phyloP scores from a whole-genome alignment of 2,113 vertebrate species.

The Pitta sordida region DNA sequence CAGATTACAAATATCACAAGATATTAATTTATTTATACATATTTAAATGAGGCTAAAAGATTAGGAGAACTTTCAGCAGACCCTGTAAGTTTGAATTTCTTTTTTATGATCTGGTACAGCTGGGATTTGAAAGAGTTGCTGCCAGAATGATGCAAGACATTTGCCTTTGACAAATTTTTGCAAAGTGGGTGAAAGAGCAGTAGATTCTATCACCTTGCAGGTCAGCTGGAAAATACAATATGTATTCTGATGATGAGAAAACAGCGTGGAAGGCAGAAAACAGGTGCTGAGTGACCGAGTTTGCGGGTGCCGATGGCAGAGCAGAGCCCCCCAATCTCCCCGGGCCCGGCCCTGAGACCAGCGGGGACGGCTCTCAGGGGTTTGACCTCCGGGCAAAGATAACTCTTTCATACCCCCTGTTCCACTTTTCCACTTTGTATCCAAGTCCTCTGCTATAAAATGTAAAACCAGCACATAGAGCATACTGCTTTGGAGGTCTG shows the following conservation, averaged over 20 bases:
- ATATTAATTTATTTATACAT: slow-evolving; percentile 61
- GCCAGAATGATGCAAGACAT: neutral
- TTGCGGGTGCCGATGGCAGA: neutral
- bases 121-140: slow-evolving; percentile 15
- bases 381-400: slow-evolving; percentile 52
- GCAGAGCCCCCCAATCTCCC: neutral
- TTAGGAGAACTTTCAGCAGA: neutral
- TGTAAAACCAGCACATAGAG: slow-evolving; percentile 54
- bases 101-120: slow-evolving; percentile 4
- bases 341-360: neutral
- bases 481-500: slow-evolving; percentile 69
- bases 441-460: slow-evolving; percentile 47
- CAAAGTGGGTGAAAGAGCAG: slow-evolving; percentile 12
- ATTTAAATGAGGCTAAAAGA: slow-evolving; percentile 49
- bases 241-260: neutral
- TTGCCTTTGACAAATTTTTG: neutral
- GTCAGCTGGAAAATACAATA: slow-evolving; percentile 40
- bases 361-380: slow-evolving; percentile 2
- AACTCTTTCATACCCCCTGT: slow-evolving; percentile 33
- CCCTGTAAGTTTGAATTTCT: neutral
- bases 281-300: neutral
- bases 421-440: slow-evolving; percentile 36
- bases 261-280: neutral
- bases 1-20: slow-evolving; percentile 59
- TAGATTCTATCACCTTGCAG: neutral